Evolutionary conservation across 2,797 vertebrate genomes (phyloP), one percentile per base, ranked within the genome.

Genomic region (Myripristis jacobus): DNA sequence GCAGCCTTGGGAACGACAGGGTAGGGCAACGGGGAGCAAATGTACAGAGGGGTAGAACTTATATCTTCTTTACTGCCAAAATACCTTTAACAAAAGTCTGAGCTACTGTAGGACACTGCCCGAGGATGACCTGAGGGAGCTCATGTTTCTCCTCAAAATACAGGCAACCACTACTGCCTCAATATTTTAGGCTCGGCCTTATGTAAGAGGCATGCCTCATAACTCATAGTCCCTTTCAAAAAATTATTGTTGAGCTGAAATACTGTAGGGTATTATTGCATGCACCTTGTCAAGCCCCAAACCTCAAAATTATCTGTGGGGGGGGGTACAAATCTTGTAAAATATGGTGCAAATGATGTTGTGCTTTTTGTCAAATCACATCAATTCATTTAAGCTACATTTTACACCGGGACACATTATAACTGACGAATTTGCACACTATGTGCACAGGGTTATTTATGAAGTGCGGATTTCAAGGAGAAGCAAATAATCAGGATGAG

Each of bases 1-100:
- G 80, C 84, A 82, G 77, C 82, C 80, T 77, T 75, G 77, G 79
- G 77, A 86, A 70, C 72, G 69, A 69, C 57, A 78, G 38, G 52
- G 84, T 57, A 63, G 54, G 72, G 58, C 41, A 74, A 58, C 31
- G 70, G 61, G 70, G 74, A 79, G 74, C 53, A 51, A 67, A 61
- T 70, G 70, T 44, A 54, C 74, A 68, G 21, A 10, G 58, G 70
- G 63, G 65, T 51, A 64, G 50, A 62, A 79, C 34, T 2, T 69
- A 77, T 85, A 79, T 38, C 43, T 31, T 36, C 16, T 47, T 54
- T 36, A 38, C 43, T 66, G 59, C 48, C 50, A 64, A 70, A 75
- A 83, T 79, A 50, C 38, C 62, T 82, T 57, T 66, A 84, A 76
- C 80, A 27, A 62, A 77, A 75, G 58, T 48, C 47, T 75, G 59